These are phyloP conservation scores for Rousettus leschenaultii DNA, from an alignment of 2,113 vertebrate species.

Conservation along the genomic window DNA sequence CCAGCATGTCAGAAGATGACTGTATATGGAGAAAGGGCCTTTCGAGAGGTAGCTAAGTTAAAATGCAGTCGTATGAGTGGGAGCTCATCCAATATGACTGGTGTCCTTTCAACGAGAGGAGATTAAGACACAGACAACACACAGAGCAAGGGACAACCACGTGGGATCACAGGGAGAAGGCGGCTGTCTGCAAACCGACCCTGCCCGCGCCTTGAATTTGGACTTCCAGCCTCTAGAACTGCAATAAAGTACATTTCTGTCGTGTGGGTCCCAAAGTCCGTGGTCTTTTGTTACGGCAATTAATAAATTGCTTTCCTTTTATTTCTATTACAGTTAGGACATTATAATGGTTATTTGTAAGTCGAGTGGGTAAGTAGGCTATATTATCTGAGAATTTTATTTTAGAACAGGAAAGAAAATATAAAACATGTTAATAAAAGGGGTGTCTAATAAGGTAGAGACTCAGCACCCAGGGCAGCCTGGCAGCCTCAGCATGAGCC, in stretches of 20 bases:
- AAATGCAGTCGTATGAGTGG: neutral
- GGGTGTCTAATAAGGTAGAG: neutral
- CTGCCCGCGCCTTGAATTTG: neutral
- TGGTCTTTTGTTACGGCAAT: neutral
- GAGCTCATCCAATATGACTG: neutral
- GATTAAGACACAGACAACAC: neutral
- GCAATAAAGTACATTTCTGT: neutral
- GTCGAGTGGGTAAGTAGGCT: neutral
- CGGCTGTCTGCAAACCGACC: neutral
- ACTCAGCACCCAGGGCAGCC: fast-evolving
- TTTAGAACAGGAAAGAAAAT: neutral
- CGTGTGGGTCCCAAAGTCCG: fast-evolving
- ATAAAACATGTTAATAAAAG: neutral
- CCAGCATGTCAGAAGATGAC: neutral
- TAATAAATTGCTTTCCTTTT: neutral
- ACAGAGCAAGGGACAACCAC: neutral
- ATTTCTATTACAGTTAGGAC: neutral
- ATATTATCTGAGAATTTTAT: neutral
- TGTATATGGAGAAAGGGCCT: neutral
- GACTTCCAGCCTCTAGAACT: neutral
- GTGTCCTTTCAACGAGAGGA: neutral
- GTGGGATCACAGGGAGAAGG: neutral
- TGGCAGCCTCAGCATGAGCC: neutral
- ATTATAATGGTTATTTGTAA: neutral
- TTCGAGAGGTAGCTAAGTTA: neutral